Evolutionary conservation across 2,797 vertebrate genomes (phyloP).

Genomic region (Astyanax mexicanus): DNA sequence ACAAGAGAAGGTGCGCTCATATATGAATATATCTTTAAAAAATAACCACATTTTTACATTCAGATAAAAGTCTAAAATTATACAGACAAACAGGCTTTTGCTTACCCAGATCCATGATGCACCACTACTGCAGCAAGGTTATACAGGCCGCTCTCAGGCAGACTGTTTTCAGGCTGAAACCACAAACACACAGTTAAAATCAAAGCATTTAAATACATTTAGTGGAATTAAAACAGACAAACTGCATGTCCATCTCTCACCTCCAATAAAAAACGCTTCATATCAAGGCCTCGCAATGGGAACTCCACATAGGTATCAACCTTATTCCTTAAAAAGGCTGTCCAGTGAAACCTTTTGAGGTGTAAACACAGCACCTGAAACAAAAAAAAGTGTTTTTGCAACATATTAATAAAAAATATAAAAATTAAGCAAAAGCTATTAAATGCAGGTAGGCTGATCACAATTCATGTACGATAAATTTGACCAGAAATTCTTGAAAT

Average conservation of each 20-base stretch:
- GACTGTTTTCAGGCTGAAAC: conserved; percentile 88
- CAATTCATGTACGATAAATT: too few relatives aligned
- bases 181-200: conserved; percentile 8
- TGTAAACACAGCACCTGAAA: conserved; percentile 95
- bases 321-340: conserved; percentile 97
- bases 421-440: too few relatives aligned
- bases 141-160: conserved; percentile 90
- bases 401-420: background rate
- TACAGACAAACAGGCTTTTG: conserved; percentile 27
- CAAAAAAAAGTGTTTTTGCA: background rate
- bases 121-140: conserved; percentile 96
- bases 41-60: background rate
- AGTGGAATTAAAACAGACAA: background rate
- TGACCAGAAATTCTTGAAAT: too few relatives aligned
- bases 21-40: too few relatives aligned
- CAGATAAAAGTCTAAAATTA: background rate
- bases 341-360: conserved; percentile 98
- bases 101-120: conserved; percentile 99
- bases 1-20: too few relatives aligned
- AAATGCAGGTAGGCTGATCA: too few relatives aligned
- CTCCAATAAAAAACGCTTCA: conserved; percentile 96
- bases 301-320: conserved; percentile 97
- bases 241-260: conserved; percentile 68
- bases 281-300: conserved; percentile 91
- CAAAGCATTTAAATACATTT: background rate